Evolutionary conservation across 2,888 invertebrate species (phyloP).

Genomic region (Choreutis nemorana): DNA sequence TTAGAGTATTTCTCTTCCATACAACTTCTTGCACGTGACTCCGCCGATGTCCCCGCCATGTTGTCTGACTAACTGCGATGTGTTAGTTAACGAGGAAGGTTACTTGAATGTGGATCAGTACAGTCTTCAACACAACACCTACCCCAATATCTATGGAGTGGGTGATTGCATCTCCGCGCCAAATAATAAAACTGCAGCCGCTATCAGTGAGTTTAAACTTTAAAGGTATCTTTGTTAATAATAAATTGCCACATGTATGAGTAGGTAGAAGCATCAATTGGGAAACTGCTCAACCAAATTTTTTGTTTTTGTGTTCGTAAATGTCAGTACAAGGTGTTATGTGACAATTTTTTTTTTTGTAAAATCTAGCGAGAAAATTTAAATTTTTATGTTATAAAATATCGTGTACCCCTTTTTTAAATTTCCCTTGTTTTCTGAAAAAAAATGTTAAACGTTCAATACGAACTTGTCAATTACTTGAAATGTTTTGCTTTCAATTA

Average conservation of each 20-base stretch:
- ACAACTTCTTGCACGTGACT: conserved; percentile 84
- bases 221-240: too few relatives aligned
- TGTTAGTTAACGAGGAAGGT: conserved; percentile 74
- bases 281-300: too few relatives aligned
- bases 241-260: not conserved
- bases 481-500: too few relatives aligned
- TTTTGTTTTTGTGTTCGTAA: not conserved
- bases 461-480: too few relatives aligned
- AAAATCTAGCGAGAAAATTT: too few relatives aligned
- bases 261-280: too few relatives aligned
- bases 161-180: conserved; percentile 92
- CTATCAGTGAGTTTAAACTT: conserved; percentile 76
- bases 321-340: not conserved
- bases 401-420: too few relatives aligned
- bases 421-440: too few relatives aligned
- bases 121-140: conserved; percentile 80
- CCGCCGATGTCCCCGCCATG: conserved; percentile 87
- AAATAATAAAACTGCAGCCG: conserved; percentile 95
- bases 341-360: not conserved
- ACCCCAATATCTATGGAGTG: conserved; percentile 86
- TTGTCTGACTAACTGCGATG: conserved; percentile 63
- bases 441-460: too few relatives aligned
- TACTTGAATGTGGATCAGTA: conserved; percentile 79
- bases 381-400: too few relatives aligned
- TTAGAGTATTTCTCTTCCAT: conserved; percentile 60